These are phyloP conservation scores for Drosophila anomalipes DNA, from an alignment of 2,888 invertebrate species.

Conservation along the genomic window DNA sequence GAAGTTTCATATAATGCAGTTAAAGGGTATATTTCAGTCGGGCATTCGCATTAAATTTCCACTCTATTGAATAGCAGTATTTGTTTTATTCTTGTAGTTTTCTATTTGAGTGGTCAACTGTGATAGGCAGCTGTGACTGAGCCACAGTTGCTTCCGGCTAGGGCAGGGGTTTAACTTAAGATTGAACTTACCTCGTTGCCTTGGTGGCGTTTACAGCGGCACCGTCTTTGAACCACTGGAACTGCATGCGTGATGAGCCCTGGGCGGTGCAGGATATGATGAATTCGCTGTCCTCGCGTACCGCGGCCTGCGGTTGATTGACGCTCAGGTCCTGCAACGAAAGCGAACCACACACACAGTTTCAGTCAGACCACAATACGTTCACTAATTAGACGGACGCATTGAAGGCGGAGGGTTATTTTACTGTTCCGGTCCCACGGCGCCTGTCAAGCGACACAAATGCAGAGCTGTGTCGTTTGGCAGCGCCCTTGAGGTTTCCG, in stretches of 20 bases:
- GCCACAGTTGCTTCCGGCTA: too few species aligned
- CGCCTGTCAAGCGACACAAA: conserved; percentile 37
- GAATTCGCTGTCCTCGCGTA: conserved; percentile 91
- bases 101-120: conserved; percentile 18
- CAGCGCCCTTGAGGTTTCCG: conserved; percentile 59
- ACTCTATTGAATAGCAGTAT: conserved; percentile 2
- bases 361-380: conserved; percentile 36
- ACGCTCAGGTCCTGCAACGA: conserved; percentile 86
- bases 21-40: conserved; percentile 10
- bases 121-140: conserved; percentile 31
- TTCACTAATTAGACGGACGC: conserved; percentile 51
- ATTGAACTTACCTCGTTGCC: conserved; percentile 88
- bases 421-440: conserved; percentile 17
- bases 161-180: background rate
- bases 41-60: background rate
- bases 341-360: conserved; percentile 17
- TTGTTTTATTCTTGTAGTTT: conserved; percentile 31
- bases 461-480: conserved; percentile 12
- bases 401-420: conserved; percentile 3
- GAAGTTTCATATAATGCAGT: background rate
- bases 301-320: conserved; percentile 86
- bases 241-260: conserved; percentile 90
- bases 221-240: conserved; percentile 94
- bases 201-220: conserved; percentile 90
- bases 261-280: conserved; percentile 91